Evolutionary conservation across 1,140 invertebrate species (phyloP).

Genomic region (Drosophila orosa): DNA sequence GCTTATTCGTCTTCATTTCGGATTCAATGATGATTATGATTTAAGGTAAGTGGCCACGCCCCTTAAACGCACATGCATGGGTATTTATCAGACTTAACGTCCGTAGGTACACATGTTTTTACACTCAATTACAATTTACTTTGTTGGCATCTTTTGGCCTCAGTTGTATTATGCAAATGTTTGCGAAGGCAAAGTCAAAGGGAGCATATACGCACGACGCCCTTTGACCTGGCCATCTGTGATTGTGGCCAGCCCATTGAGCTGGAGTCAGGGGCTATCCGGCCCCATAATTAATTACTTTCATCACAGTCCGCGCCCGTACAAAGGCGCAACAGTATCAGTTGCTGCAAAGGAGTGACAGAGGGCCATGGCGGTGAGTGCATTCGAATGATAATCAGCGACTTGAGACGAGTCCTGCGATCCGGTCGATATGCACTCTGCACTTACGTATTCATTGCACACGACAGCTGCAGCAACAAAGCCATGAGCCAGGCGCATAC

Average conservation of each 20-base stretch:
- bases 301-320: conserved; percentile 8
- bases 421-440: conserved; percentile 40
- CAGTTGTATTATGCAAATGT: conserved; percentile 44
- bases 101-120: conserved; percentile 35
- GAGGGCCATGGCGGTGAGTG: conserved; percentile 1
- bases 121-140: conserved; percentile 60
- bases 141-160: conserved; percentile 19
- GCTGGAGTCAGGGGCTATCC: conserved; percentile 16
- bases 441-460: conserved; percentile 67
- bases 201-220: background rate
- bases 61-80: conserved; percentile 1
- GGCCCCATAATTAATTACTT: conserved; percentile 42
- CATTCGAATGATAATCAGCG: conserved; percentile 36
- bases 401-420: conserved; percentile 26
- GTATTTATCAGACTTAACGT: conserved; percentile 19
- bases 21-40: conserved; percentile 57
- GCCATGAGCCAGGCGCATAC: conserved; percentile 13
- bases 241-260: conserved; percentile 21
- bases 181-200: conserved; percentile 9
- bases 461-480: conserved; percentile 56
- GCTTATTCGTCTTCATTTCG: conserved; percentile 46
- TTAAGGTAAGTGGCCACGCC: conserved; percentile 51
- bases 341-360: conserved; percentile 6
- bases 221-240: conserved; percentile 26
- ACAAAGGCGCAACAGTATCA: conserved; percentile 31